Base-by-base conservation (phyloP, 92 coral and sea anemone species). In the Siderastrea radians region DNA sequence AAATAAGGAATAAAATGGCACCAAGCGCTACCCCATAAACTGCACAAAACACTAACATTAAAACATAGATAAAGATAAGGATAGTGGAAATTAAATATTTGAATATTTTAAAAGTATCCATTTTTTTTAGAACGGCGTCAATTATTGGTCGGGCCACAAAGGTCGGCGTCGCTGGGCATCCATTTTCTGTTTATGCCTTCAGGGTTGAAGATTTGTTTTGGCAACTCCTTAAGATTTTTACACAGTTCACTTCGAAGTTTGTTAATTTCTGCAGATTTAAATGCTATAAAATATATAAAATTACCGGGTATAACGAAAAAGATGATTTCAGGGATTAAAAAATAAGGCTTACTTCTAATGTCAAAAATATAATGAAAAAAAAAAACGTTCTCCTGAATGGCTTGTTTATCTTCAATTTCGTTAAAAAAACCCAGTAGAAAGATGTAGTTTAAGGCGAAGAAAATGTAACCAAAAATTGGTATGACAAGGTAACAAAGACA, bases 391-490 rank as follows among this genome's bases (percentile, higher is more conserved):
- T 72, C 76, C 12, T 16, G 76, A 72, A 72, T 4, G 0, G 76
- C 76, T 38, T 72, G 15, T 72, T 72, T 72, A n/a, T 38, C 76
- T n/a, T 72, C 76, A 49, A 49, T 7, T 49, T 72, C 76, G 3
- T 5, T 2, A 0, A 72, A 50, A 72, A 15, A 49, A 1, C 48
- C 58, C 7, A 72, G 17, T 2, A 49, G 16, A 13, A 72, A 72
- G 0, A n/a, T 0, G 45, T 72, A 72, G 48, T 49, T 72, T 72
- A 72, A 11, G 51, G 14, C 76, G 2, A 72, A 50, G 58, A 49
- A 49, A 17, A 72, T 49, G 7, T 72, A 72, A 46, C 17, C 76
- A 15, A 49, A 72, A 2, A 49, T 47, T 2, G 15, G 58, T 2
- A 13, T 13, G 6, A 1, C 0, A 49, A 49, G 6, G 5, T 72